Base-by-base conservation (phyloP, 2,797 vertebrate genomes). In the Hippoglossus hippoglossus region DNA sequence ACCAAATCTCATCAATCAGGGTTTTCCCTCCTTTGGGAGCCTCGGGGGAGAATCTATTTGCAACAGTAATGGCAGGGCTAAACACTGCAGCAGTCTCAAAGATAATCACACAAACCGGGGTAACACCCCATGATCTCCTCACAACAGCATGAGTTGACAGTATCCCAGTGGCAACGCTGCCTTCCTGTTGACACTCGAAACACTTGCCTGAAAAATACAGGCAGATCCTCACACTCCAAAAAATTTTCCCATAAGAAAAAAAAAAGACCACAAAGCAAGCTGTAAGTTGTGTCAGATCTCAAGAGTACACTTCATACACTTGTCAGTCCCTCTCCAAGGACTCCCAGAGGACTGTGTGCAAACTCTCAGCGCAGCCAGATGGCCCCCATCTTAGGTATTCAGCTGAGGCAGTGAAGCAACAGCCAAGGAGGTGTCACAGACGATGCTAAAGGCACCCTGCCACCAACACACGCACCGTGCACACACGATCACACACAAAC, bases 381-480 rank as follows among this genome's bases (percentile, higher is more conserved):
- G 92, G 90, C 82, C 86, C 79, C 73, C 82, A 80, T 89, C 80
- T 92, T 85, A 89, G 82, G 87, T 89, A 91, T 89, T 90, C 91
- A 87, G 77, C 80, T 24, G 71, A 86, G 64, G 66, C 71, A 81
- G 73, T 46, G 57, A 70, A 80, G 80, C 75, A 84, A 71, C 73
- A 87, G 87, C 87, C 83, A 87, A 90, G 67, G 70, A 90, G 86
- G 81, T 89, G 85, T 85, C 89, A 87, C 75, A 74, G 67, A 76
- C 58, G 3, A 58, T 68, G 75, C 79, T 84, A 77, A 83, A 87
- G 4, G 44, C 62, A 73, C 56, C 67, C 64, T 67, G 73, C 82
- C 73, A 72, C 80, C 74, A 75, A 62, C 58, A 60, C 63, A 50
- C 22, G 12, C 31, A 47, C 24, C 53, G 10, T 5, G 16, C 1